These are phyloP conservation scores for Microctenopoma lineatum DNA, from an alignment of 2,797 vertebrate species.

Conservation along the genomic window DNA sequence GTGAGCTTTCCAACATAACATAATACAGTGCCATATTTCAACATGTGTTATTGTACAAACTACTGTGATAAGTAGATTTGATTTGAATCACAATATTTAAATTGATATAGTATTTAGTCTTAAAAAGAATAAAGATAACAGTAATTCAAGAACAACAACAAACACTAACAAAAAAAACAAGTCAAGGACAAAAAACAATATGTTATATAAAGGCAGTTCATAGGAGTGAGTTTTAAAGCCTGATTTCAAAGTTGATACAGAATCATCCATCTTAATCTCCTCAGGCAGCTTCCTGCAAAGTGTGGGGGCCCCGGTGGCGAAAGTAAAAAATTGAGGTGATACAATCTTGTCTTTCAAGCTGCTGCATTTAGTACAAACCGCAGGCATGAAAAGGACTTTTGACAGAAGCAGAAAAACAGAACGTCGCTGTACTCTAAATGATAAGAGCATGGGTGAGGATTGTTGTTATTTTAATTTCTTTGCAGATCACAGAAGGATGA, in stretches of 20 bases:
- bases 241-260: conserved; percentile 9
- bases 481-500: neutral
- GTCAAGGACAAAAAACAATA: conserved; percentile 12
- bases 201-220: conserved; percentile 10
- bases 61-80: no score
- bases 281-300: conserved; percentile 7
- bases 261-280: conserved; percentile 26
- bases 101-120: no score
- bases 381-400: conserved; percentile 9
- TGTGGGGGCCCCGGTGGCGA: conserved; percentile 7
- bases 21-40: neutral
- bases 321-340: conserved; percentile 22
- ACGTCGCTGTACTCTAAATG: neutral
- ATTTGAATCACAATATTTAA: no score
- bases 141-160: no score
- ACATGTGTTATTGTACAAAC: no score
- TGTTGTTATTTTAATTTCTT: neutral
- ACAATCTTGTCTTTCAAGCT: conserved; percentile 24
- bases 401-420: conserved; percentile 13
- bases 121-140: neutral
- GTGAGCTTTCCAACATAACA: no score
- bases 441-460: conserved; percentile 1
- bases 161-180: neutral
- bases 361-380: conserved; percentile 13
- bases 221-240: conserved; percentile 5